phyloP scores from a whole-genome alignment of 2,888 invertebrate genomes.

The Amblyjoppa proteus region DNA sequence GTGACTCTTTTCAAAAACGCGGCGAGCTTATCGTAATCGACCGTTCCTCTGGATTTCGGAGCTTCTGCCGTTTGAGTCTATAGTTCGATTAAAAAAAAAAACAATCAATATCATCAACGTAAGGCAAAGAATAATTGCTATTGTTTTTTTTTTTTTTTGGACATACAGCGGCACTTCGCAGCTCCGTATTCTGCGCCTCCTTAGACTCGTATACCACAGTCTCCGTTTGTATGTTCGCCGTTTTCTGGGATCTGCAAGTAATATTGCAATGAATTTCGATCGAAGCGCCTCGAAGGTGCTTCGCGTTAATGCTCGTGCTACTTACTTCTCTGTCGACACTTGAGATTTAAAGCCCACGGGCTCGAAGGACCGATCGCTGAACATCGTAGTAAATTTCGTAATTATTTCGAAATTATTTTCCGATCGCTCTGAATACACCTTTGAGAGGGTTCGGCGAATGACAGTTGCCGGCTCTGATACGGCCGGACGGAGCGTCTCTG shows the following conservation, averaged over 20 bases:
- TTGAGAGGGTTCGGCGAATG: neutral
- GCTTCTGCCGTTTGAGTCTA: conserved; percentile 80
- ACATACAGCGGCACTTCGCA: conserved; percentile 56
- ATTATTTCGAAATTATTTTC: neutral
- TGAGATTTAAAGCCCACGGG: conserved; percentile 79
- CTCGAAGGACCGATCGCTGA: conserved; percentile 77
- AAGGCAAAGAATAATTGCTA: too few relatives aligned
- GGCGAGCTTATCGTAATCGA: conserved; percentile 80
- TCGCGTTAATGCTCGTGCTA: conserved; percentile 15
- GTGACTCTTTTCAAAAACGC: conserved; percentile 80
- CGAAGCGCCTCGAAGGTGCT: neutral
- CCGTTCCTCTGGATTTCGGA: conserved; percentile 68
- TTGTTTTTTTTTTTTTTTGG: conserved; percentile 2
- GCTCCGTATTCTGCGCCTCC: conserved; percentile 74
- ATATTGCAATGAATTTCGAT: conserved; percentile 11
- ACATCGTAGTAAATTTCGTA: conserved; percentile 73
- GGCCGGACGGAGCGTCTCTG: neutral
- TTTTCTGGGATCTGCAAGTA: conserved; percentile 74
- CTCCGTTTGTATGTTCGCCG: conserved; percentile 78
- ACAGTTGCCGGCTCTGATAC: conserved; percentile 15
- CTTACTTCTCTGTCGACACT: conserved; percentile 77
- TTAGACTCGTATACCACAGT: conserved; percentile 74
- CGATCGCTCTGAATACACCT: neutral
- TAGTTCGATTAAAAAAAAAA: conserved; percentile 22
- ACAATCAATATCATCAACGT: neutral